Percentiles rank a stretch among this genome's conserved stretches.
phyloP scores from a whole-genome alignment of 2,113 vertebrate species.

The Siniperca chuatsi region DNA sequence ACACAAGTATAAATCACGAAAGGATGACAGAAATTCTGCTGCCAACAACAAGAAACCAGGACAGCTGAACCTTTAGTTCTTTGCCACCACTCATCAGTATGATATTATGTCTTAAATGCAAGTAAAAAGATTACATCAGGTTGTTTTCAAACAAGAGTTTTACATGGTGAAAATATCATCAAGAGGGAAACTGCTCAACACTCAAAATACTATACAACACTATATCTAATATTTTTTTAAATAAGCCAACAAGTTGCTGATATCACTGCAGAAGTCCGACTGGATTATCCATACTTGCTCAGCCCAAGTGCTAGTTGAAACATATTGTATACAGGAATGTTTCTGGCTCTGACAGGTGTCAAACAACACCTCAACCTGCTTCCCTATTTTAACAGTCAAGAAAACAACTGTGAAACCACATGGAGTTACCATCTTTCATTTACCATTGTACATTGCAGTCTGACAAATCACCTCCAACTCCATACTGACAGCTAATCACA shows the following conservation, averaged over 20 bases:
- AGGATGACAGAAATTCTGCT: not conserved
- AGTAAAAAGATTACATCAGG: not conserved
- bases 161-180: not conserved
- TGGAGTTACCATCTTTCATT: constrained; percentile 20
- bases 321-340: not conserved
- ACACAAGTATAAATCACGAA: not conserved
- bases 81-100: not conserved
- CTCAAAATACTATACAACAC: no score
- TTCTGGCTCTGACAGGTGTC: constrained; percentile 7
- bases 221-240: no score
- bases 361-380: not conserved
- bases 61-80: not conserved
- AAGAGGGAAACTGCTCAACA: not conserved
- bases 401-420: constrained; percentile 4
- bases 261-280: no score
- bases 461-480: constrained; percentile 42
- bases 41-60: not conserved
- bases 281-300: not conserved
- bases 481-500: constrained; percentile 49
- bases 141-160: not conserved
- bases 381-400: not conserved
- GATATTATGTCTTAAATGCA: not conserved
- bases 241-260: not conserved
- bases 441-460: constrained; percentile 5
- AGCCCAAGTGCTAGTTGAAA: not conserved